A percentile compares a stretch with the other conserved stretches of the same genome.
Evolutionary conservation across 1,140 invertebrate genomes (phyloP).

Genomic region (Muscidifurax raptorellus): DNA sequence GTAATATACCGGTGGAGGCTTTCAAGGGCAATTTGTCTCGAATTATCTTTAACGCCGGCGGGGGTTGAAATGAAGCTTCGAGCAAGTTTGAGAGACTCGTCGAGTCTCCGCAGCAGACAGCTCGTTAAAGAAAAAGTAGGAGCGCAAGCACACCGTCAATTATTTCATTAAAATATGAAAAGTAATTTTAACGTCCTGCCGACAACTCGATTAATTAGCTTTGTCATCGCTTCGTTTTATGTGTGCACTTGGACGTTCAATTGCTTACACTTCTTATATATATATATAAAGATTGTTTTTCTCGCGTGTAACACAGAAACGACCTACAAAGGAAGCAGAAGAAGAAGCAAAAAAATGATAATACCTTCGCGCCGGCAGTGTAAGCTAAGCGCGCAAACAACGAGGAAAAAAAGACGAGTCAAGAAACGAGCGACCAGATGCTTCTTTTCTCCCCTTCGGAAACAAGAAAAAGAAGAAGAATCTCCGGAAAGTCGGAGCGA

Average conservation of each 20-base stretch:
- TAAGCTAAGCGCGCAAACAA: not conserved
- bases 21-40: constrained; percentile 37
- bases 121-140: constrained; percentile 1
- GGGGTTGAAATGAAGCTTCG: not conserved
- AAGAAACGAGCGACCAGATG: not conserved
- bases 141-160: not conserved
- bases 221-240: not conserved
- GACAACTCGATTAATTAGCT: constrained; percentile 28
- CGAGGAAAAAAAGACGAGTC: not conserved
- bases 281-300: too few species aligned
- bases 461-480: not conserved
- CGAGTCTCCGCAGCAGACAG: not conserved
- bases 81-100: constrained; percentile 4
- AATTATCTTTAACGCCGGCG: constrained; percentile 6
- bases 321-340: not conserved
- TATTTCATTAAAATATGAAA: constrained; percentile 28
- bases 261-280: not conserved
- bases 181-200: constrained; percentile 18
- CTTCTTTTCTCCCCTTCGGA: not conserved
- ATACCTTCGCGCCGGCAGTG: not conserved
- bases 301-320: not conserved
- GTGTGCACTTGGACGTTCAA: not conserved
- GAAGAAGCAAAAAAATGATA: not conserved
- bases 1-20: not conserved
- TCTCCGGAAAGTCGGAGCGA: not conserved